A percentile compares a stretch with the other conserved stretches of the same genome.
Conservation (phyloP, 2,797 vertebrate species). For the Peromyscus eremicus region DNA sequence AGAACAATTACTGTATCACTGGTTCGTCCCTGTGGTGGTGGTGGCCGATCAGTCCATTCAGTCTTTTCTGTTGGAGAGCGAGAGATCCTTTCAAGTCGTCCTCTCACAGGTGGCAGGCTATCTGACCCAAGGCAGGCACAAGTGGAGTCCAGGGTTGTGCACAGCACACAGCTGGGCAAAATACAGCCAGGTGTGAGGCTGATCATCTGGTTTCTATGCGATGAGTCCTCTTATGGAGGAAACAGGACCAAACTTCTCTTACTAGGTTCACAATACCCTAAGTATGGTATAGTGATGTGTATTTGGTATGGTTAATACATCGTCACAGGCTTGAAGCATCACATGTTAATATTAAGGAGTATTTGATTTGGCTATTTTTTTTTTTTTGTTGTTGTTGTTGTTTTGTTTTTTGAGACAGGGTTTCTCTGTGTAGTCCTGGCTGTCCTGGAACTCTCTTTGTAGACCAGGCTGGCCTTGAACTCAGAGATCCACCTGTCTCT, state of each 20-base stretch:
- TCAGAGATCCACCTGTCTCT: neutral
- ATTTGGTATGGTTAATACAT: neutral
- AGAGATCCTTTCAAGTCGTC: neutral
- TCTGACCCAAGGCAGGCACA: neutral
- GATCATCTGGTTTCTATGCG: too few relatives aligned
- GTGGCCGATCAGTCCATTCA: neutral
- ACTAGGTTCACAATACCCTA: neutral
- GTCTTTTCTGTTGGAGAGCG: neutral
- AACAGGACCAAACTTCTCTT: neutral
- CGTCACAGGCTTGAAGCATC: neutral
- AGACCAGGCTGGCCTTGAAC: neutral
- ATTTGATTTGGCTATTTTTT: neutral
- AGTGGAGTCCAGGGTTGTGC: neutral
- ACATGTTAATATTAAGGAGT: neutral
- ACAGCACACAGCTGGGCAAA: neutral
- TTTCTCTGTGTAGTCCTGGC: neutral
- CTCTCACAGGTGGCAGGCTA: neutral
- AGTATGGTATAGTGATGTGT: neutral
- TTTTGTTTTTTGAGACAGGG: neutral
- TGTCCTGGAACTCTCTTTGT: neutral
- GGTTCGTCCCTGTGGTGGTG: neutral
- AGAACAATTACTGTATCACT: neutral
- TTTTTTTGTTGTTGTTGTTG: neutral
- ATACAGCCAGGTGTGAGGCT: neutral
- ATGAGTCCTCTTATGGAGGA: neutral